These are phyloP conservation scores for Drosophila melanocephala DNA, from an alignment of 2,888 invertebrate genomes.

Conservation along the genomic window DNA sequence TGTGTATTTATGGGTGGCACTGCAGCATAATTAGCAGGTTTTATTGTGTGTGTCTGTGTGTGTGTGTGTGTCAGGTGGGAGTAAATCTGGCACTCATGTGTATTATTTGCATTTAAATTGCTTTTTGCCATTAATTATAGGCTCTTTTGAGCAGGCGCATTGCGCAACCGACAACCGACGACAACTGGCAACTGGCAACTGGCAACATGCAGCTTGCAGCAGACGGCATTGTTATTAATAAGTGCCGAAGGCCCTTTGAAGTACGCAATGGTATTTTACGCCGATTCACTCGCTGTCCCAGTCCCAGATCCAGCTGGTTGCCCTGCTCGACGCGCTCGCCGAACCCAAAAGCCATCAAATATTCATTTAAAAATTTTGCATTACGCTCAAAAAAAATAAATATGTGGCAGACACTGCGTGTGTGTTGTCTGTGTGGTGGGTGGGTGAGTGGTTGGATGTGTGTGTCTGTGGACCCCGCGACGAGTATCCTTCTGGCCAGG, in stretches of 20 bases:
- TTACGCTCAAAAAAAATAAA: constrained; percentile 9
- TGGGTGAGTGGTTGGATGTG: background rate
- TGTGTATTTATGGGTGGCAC: constrained; percentile 25
- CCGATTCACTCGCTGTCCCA: background rate
- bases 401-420: background rate
- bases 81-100: constrained; percentile 39
- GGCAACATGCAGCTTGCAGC: background rate
- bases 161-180: background rate
- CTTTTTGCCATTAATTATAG: constrained; percentile 48
- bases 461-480: background rate
- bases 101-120: constrained; percentile 57
- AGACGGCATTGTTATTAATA: constrained; percentile 45
- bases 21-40: constrained; percentile 42
- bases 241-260: constrained; percentile 45
- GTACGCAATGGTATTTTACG: constrained; percentile 38
- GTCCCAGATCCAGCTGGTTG: background rate
- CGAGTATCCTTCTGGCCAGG: background rate
- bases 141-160: constrained; percentile 39
- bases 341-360: constrained; percentile 51
- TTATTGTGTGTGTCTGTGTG: background rate
- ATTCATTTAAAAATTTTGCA: constrained; percentile 43
- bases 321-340: constrained; percentile 22
- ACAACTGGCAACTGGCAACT: constrained; percentile 1
- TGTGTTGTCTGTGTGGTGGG: background rate
- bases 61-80: constrained; percentile 8